Evolutionary conservation across 1,140 invertebrate species (phyloP), one percentile per base, ranked within the genome.

Genomic region (Kradibia gibbosae): DNA sequence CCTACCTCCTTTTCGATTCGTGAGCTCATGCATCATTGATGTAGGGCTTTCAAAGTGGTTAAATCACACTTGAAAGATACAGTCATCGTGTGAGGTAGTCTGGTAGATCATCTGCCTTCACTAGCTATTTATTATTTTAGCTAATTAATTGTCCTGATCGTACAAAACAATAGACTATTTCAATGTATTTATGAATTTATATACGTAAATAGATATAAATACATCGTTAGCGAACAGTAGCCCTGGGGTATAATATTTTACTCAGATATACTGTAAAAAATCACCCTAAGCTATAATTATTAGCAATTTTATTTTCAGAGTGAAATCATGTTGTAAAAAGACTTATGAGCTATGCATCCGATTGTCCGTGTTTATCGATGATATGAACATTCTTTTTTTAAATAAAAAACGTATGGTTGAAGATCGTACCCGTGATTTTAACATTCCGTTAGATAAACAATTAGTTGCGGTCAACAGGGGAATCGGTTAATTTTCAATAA

Each of bases 11-110:
- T 11, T 28, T 65, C 39, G 34, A 4, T 39, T 60, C 22, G 36
- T 22, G 73, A 75, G 55, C 50, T 55, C 45, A 31, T 36, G n/a
- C 36, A 50, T 7, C 45, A 42, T 72, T 4, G 22, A 11, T 50
- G 70, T 25, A 25, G 8, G 7, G 4, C 25, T 45, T 10, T 7
- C 10, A 50, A 55, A 25, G 15, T n/a, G 50, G 36, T 10, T 7
- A 4, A 75, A 75, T 75, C 42, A 57, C 34, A 36, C 60, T 75
- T 60, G 34, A 75, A 11, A 65, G 36, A 39, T 65, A 50, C 60
- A 20, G 13, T 1, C 5, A 0, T 53, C 42, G 31, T 36, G 75
- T 34, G 17, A 34, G 39, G 75, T 34, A 20, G 45, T 1, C 25
- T 39, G 13, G 17, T 0, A n/a, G 36, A 31, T 62, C 36, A 0